Conservation (phyloP, 2,797 vertebrate species). For the Sphaeramia orbicularis region DNA sequence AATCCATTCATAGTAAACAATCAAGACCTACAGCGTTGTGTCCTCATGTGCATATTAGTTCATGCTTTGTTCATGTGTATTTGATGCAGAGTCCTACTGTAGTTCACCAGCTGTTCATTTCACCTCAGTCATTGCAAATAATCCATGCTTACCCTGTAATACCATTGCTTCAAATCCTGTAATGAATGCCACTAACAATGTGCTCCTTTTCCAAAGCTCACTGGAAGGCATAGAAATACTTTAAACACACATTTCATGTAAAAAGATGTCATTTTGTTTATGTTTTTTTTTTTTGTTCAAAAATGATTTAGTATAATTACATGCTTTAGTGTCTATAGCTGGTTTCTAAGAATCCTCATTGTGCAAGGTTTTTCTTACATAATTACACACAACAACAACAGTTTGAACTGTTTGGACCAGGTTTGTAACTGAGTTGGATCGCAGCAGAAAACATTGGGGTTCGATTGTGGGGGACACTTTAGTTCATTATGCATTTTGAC, state of each 20-base stretch:
- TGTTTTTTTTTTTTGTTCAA: slow-evolving; percentile 21
- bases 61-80: too few species aligned
- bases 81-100: too few species aligned
- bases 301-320: slow-evolving; percentile 37
- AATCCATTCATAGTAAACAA: too few species aligned
- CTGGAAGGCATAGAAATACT: not conserved
- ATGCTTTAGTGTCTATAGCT: slow-evolving; percentile 12
- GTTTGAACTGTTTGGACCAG: slow-evolving; percentile 20
- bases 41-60: too few species aligned
- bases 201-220: slow-evolving; percentile 4
- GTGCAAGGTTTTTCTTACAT: slow-evolving; percentile 9
- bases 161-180: not conserved
- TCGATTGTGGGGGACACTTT: not conserved
- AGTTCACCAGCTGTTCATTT: not conserved
- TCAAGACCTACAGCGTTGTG: too few species aligned
- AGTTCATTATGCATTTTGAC: slow-evolving; percentile 3
- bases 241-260: not conserved
- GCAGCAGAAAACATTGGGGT: slow-evolving; percentile 5
- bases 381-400: slow-evolving; percentile 31
- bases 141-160: not conserved
- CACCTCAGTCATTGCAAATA: not conserved
- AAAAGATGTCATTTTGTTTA: not conserved
- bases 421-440: slow-evolving; percentile 10
- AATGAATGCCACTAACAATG: not conserved
- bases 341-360: slow-evolving; percentile 30